Evolutionary conservation across 2,113 vertebrate species (phyloP), one percentile per base, ranked within the genome.

Genomic region (Typhlomys cinereus): DNA sequence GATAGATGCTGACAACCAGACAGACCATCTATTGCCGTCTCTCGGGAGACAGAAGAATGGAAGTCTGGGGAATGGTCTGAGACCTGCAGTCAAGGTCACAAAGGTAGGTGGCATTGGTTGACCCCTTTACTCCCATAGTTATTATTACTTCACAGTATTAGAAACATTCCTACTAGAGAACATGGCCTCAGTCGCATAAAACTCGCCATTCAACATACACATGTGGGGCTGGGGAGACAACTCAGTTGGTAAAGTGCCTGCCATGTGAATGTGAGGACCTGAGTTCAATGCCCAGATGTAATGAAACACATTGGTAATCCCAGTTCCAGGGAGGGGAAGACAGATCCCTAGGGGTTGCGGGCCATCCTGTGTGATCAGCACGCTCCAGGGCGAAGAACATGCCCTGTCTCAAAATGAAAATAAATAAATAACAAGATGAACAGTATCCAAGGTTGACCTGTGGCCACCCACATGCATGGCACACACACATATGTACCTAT

Each of bases 1-100:
- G n/a, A 36, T 10, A 36, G 17, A 27, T 7, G 29, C 1, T 15
- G 2, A 31, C 0, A 14, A 29, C 44, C 0, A 8, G 62, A 41
- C 18, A 50, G 21, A 39, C 6, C 23, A 18, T 17, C 52, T 25
- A 41, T 34, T 52, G 34, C 59, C 7, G 44, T 4, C 4, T 57
- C 74, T 76, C 2, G 54, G 76, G 89, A 39, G 61, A 50, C 0
- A 57, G 29, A 69, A 87, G n/a, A 85, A 21, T 62, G 17, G 44
- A 0, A 21, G 36, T 70, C 41, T 54, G 2, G 10, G 14, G 7
- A 84, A 69, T 82, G 44, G 34, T 34, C 34, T 69, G 50, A 67
- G 3, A 44, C 10, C 25, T 2, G 12, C 48, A 20, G 39, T n/a
- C 4, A 9, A 44, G 34, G 17, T 59, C 50, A 5, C 59, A 73